Percentiles rank a stretch among this genome's conserved stretches.
Evolutionary conservation across 2,888 invertebrate species (phyloP).

Genomic region (Nematopogon swammerdamellus): DNA sequence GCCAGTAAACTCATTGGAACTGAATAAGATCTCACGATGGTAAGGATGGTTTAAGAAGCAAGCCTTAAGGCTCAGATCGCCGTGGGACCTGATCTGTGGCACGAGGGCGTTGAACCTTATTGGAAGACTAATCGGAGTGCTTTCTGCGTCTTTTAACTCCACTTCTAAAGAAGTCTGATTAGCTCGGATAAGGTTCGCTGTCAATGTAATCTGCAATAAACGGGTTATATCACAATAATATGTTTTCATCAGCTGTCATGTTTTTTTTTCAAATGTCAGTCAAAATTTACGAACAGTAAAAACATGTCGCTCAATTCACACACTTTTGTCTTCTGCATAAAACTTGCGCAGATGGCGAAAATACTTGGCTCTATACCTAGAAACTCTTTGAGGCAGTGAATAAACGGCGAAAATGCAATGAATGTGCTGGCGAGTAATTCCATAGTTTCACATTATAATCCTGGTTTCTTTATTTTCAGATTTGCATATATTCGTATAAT

Average conservation of each 20-base stretch:
- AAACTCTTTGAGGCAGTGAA: too few relatives aligned
- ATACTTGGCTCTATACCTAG: not conserved
- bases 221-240: too few relatives aligned
- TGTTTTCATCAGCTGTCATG: too few relatives aligned
- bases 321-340: too few relatives aligned
- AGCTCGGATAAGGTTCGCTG: slow-evolving; percentile 47
- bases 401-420: too few relatives aligned
- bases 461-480: too few relatives aligned
- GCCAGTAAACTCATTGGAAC: slow-evolving; percentile 46
- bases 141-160: slow-evolving; percentile 55
- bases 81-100: slow-evolving; percentile 44
- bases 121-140: slow-evolving; percentile 49
- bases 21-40: slow-evolving; percentile 37
- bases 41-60: slow-evolving; percentile 60
- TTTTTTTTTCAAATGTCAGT: too few relatives aligned
- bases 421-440: too few relatives aligned
- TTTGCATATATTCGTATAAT: too few relatives aligned
- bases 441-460: too few relatives aligned
- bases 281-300: too few relatives aligned
- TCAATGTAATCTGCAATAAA: slow-evolving; percentile 48
- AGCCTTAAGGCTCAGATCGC: slow-evolving; percentile 49
- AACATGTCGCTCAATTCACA: not conserved
- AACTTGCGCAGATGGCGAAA: slow-evolving; percentile 1
- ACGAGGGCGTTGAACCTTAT: slow-evolving; percentile 47
- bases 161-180: slow-evolving; percentile 45